Base-by-base conservation (phyloP, 2,888 invertebrate species). In the Sinodicranocentrus sp. region DNA sequence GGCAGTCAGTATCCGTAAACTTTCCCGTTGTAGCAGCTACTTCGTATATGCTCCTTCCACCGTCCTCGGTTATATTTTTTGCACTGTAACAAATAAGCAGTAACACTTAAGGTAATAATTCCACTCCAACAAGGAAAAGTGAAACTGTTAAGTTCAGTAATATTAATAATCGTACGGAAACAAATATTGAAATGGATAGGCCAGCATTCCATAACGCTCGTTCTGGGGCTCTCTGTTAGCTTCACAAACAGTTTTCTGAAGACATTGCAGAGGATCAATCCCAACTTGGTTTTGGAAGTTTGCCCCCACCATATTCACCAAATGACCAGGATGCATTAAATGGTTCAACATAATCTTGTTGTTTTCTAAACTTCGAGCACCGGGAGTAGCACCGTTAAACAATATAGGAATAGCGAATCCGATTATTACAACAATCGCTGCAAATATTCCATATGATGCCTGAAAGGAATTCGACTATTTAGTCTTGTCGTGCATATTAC, bases 91-190 rank as follows among this genome's bases (percentile, higher is more conserved):
- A 43, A 52, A 19, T 5, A n/a, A n/a, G n/a, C n/a, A n/a, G n/a
- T n/a, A n/a, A n/a, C n/a, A n/a, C n/a, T n/a, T n/a, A n/a, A n/a
- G n/a, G n/a, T n/a, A n/a, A n/a, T n/a, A n/a, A n/a, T n/a, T n/a
- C n/a, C n/a, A n/a, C n/a, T n/a, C n/a, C n/a, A n/a, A n/a, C n/a
- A n/a, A n/a, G n/a, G n/a, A n/a, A n/a, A n/a, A n/a, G n/a, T n/a
- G n/a, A n/a, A n/a, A n/a, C n/a, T n/a, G n/a, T n/a, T n/a, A n/a
- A n/a, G n/a, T n/a, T n/a, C n/a, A n/a, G n/a, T n/a, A n/a, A n/a
- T n/a, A n/a, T n/a, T n/a, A n/a, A n/a, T n/a, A n/a, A n/a, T n/a
- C 70, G 77, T 72, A 85, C 85, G 83, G 80, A 61, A 85, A 80
- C 13, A 85, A 70, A 23, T 71, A 80, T 33, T 77, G 70, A 61